Evolutionary conservation across 1,140 invertebrate genomes (phyloP).

Genomic region (Drosophila santomea): DNA sequence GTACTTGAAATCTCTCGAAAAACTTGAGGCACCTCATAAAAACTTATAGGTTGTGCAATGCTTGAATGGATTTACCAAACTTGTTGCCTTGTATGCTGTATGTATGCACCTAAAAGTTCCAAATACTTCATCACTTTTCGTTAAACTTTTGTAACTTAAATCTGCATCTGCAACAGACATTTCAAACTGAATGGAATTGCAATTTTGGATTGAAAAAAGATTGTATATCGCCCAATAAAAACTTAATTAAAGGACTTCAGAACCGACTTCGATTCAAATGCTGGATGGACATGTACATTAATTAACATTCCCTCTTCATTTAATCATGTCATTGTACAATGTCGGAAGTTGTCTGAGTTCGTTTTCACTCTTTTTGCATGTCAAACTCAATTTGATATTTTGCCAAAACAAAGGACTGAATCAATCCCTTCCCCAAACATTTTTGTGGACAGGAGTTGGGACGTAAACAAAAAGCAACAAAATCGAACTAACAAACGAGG

Average conservation of each 20-base stretch:
- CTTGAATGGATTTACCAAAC: too few relatives aligned
- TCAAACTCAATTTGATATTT: slow-evolving; percentile 65
- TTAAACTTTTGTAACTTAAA: background rate
- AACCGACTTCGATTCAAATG: slow-evolving; percentile 2
- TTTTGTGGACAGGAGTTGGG: background rate
- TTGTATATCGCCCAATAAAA: background rate
- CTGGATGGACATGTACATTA: slow-evolving; percentile 12
- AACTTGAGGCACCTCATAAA: background rate
- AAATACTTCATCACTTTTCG: background rate
- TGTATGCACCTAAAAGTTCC: too few relatives aligned
- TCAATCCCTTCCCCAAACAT: background rate
- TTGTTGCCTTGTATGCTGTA: too few relatives aligned
- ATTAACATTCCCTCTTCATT: slow-evolving; percentile 22
- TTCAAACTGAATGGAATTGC: background rate
- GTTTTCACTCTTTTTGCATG: slow-evolving; percentile 47
- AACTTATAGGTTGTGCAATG: too few relatives aligned
- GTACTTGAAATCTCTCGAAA: background rate
- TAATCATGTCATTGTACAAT: slow-evolving; percentile 19
- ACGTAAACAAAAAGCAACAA: slow-evolving; percentile 37
- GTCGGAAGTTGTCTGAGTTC: slow-evolving; percentile 16
- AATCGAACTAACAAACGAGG: slow-evolving; percentile 70
- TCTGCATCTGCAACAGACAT: background rate
- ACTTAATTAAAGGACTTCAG: slow-evolving; percentile 7
- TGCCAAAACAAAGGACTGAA: slow-evolving; percentile 17
- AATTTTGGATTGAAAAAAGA: background rate